These are phyloP conservation scores for Scaptomyza montana DNA, from an alignment of 1,140 invertebrate species.

Conservation along the genomic window DNA sequence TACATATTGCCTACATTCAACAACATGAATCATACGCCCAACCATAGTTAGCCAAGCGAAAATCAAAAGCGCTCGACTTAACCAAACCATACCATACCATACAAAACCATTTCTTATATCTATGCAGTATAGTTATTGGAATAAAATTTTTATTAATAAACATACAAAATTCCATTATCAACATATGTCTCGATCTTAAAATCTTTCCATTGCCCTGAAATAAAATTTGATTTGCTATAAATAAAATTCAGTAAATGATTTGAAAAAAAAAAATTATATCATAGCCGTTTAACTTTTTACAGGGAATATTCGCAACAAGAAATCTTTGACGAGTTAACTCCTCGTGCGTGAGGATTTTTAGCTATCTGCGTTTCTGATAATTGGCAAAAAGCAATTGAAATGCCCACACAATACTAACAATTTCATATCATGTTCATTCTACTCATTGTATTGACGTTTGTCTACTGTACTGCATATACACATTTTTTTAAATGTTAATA, in stretches of 20 bases:
- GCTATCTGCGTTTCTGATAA: constrained; percentile 12
- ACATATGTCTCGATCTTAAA: too few relatives aligned
- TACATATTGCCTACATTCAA: constrained; percentile 15
- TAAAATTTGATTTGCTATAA: background rate
- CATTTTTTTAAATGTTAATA: constrained; percentile 36
- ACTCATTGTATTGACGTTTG: constrained; percentile 32
- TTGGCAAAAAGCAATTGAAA: constrained; percentile 35
- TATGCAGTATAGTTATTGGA: background rate
- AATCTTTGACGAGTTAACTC: background rate
- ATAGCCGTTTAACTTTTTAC: too few relatives aligned
- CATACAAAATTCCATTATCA: too few relatives aligned
- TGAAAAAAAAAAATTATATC: too few relatives aligned
- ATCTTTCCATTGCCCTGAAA: background rate
- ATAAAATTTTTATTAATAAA: too few relatives aligned
- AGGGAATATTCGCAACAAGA: background rate
- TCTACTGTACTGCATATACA: background rate
- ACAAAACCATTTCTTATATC: too few relatives aligned
- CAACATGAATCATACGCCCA: constrained; percentile 45
- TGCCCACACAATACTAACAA: constrained; percentile 58
- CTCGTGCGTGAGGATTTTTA: background rate
- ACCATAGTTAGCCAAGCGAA: constrained; percentile 3
- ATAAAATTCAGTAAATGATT: too few relatives aligned
- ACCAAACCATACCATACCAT: background rate
- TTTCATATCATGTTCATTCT: constrained; percentile 51
- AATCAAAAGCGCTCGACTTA: background rate